phyloP scores from a whole-genome alignment of 2,888 invertebrate species.

The Agonopterix subpropinquella region DNA sequence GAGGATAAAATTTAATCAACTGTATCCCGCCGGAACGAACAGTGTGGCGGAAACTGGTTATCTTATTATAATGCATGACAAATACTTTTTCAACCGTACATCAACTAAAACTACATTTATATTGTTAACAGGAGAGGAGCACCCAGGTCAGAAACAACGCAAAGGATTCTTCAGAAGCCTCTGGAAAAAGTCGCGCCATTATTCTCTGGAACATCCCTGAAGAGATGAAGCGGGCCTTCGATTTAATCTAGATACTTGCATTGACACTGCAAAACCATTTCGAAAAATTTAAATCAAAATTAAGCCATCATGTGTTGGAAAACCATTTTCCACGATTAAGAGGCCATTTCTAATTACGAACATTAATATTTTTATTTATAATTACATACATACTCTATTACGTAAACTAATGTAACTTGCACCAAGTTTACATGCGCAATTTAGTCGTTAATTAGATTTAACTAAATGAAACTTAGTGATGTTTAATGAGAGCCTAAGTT shows the following conservation, averaged over 20 bases:
- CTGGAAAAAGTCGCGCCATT: conserved; percentile 92
- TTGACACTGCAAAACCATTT: no score
- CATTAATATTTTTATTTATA: background rate
- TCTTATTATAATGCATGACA: no score
- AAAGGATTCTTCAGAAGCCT: conserved; percentile 92
- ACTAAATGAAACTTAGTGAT: background rate
- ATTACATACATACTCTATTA: background rate
- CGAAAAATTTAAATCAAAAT: no score
- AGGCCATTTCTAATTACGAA: background rate
- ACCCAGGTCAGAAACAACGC: conserved; percentile 83
- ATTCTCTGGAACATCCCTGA: conserved; percentile 91
- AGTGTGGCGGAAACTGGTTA: no score
- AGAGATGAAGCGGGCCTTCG: conserved; percentile 20
- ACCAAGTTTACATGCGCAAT: conserved; percentile 5
- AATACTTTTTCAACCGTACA: no score
- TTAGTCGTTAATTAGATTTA: conserved; percentile 1
- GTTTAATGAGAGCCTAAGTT: conserved; percentile 1
- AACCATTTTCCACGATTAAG: background rate
- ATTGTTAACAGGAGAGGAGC: conserved; percentile 78
- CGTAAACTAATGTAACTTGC: conserved; percentile 1
- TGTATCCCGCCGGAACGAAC: no score
- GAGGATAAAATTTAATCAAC: no score
- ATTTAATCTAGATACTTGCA: background rate
- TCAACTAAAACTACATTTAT: conserved; percentile 5
- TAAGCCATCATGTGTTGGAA: no score